Conservation (phyloP, 2,797 vertebrate species). For the Smutsia gigantea region DNA sequence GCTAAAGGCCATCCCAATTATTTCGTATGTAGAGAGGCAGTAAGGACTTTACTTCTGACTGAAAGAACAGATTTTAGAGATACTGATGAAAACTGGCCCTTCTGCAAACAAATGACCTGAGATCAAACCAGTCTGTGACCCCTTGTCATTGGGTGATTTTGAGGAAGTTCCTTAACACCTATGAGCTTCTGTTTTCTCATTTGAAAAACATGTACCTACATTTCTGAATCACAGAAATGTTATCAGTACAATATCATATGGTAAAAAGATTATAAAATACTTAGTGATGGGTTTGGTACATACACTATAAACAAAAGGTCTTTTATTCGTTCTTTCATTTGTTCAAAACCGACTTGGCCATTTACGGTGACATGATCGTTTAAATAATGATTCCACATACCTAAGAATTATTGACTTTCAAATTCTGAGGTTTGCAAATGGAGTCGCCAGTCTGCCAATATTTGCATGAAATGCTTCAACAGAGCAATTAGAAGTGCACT, state of each 20-base stretch:
- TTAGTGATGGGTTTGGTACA: neutral
- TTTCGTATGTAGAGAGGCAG: neutral
- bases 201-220: neutral
- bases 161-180: neutral
- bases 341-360: neutral
- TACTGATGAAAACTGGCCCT: neutral
- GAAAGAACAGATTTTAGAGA: neutral
- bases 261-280: neutral
- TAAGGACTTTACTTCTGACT: neutral
- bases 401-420: constrained; percentile 59
- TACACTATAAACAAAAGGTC: neutral
- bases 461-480: constrained; percentile 37
- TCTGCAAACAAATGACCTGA: neutral
- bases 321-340: constrained; percentile 13
- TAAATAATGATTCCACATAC: neutral
- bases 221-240: constrained; percentile 27
- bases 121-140: neutral
- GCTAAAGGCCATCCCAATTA: neutral
- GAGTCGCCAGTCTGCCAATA: constrained; percentile 51
- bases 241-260: neutral
- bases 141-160: neutral
- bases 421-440: constrained; percentile 59
- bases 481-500: constrained; percentile 58
- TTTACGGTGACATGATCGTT: neutral
- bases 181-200: neutral